Evolutionary conservation across 2,888 invertebrate genomes (phyloP).

Genomic region (Stictocephala bisonia): DNA sequence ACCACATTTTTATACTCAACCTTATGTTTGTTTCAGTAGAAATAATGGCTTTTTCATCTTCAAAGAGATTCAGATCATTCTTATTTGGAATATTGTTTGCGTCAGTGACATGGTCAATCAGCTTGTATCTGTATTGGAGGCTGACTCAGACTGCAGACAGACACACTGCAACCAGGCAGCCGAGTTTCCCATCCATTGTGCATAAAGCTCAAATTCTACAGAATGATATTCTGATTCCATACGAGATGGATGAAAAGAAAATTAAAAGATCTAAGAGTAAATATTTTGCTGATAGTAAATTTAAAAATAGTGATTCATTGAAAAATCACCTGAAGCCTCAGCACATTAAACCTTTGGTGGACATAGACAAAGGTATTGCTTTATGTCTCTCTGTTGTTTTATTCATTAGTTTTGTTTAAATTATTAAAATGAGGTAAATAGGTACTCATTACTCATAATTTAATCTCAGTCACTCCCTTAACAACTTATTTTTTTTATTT

Average conservation of each 20-base stretch:
- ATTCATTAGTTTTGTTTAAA: no score
- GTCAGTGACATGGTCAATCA: constrained; percentile 79
- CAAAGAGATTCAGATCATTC: constrained; percentile 66
- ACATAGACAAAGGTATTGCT: constrained; percentile 38
- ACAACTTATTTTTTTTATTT: no score
- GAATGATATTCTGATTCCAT: constrained; percentile 56
- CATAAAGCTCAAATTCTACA: neutral
- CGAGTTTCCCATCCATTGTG: constrained; percentile 40
- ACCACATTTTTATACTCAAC: no score
- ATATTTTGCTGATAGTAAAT: constrained; percentile 50
- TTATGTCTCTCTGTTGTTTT: no score
- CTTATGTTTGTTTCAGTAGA: no score
- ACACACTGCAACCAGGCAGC: constrained; percentile 21
- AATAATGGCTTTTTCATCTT: no score
- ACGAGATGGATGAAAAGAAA: constrained; percentile 56
- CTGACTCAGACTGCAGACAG: constrained; percentile 66
- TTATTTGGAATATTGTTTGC: constrained; percentile 79
- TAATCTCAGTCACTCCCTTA: no score
- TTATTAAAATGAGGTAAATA: no score
- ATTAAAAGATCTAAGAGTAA: constrained; percentile 51
- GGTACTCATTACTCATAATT: no score
- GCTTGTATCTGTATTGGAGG: constrained; percentile 77
- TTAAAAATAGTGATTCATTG: constrained; percentile 65
- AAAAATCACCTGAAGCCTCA: constrained; percentile 62
- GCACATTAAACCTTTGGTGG: constrained; percentile 57